phyloP scores from a whole-genome alignment of 2,888 invertebrate genomes.

The Halictus ligatus region DNA sequence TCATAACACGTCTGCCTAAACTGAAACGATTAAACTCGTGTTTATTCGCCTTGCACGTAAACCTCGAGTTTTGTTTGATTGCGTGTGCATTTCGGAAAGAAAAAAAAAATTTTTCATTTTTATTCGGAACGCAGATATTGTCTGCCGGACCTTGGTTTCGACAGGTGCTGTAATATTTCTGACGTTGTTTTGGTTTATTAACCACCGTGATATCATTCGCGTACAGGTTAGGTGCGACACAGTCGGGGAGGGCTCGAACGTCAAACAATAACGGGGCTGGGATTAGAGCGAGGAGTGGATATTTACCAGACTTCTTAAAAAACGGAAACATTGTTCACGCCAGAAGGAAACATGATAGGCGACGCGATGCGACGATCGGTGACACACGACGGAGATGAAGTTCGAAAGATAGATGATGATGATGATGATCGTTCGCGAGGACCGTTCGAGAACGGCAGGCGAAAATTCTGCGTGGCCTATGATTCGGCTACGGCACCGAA shows the following conservation, averaged over 20 bases:
- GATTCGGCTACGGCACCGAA: constrained; percentile 29
- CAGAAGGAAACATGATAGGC: constrained; percentile 80
- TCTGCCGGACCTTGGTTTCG: neutral
- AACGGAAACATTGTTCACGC: constrained; percentile 89
- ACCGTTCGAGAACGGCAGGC: constrained; percentile 15
- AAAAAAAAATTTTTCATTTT: neutral
- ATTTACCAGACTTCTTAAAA: constrained; percentile 90
- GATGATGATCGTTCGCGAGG: constrained; percentile 17
- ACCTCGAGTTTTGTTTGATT: neutral
- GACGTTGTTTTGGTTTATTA: neutral
- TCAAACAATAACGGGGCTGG: neutral
- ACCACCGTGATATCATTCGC: constrained; percentile 11
- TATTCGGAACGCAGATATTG: no score
- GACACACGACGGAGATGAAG: constrained; percentile 47
- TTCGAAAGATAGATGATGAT: constrained; percentile 29
- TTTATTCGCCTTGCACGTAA: neutral
- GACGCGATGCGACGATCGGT: constrained; percentile 57
- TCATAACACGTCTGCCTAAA: neutral
- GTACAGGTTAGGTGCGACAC: constrained; percentile 46
- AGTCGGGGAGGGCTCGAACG: neutral
- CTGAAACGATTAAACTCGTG: neutral
- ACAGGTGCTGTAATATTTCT: neutral
- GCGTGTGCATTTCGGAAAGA: neutral
- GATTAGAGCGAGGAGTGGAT: constrained; percentile 12
- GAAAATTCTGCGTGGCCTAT: constrained; percentile 36